phyloP scores from a whole-genome alignment of 2,113 vertebrate genomes.

The Dinomys branickii region DNA sequence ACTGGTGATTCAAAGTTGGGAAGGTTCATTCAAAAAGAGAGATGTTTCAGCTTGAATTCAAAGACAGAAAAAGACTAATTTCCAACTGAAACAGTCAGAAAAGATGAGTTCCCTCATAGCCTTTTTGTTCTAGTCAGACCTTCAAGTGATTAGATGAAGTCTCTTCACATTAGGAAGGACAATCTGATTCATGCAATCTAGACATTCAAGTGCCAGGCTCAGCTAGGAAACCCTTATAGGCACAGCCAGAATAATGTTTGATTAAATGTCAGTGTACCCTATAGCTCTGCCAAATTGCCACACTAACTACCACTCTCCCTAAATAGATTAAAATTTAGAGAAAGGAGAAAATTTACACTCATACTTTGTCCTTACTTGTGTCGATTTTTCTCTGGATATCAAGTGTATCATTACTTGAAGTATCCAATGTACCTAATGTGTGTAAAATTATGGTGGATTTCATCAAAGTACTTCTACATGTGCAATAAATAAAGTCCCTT shows the following conservation, averaged over 20 bases:
- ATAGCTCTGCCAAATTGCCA: not conserved
- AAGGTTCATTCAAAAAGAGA: not conserved
- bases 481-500: not conserved
- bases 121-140: not conserved
- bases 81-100: not conserved
- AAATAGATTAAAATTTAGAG: not conserved
- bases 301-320: not conserved
- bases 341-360: not conserved
- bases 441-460: not conserved
- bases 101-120: not conserved
- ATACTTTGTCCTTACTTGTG: not conserved
- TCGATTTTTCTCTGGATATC: not conserved
- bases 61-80: not conserved
- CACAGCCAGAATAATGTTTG: not conserved
- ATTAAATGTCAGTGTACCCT: not conserved
- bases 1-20: not conserved
- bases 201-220: not conserved
- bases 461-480: not conserved
- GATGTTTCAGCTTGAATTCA: not conserved
- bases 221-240: not conserved
- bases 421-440: not conserved
- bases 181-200: not conserved
- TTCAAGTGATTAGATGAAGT: not conserved
- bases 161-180: not conserved
- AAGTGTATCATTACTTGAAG: not conserved